These are phyloP conservation scores for Catocala fraxini DNA, from an alignment of 2,888 invertebrate species.

Conservation along the genomic window DNA sequence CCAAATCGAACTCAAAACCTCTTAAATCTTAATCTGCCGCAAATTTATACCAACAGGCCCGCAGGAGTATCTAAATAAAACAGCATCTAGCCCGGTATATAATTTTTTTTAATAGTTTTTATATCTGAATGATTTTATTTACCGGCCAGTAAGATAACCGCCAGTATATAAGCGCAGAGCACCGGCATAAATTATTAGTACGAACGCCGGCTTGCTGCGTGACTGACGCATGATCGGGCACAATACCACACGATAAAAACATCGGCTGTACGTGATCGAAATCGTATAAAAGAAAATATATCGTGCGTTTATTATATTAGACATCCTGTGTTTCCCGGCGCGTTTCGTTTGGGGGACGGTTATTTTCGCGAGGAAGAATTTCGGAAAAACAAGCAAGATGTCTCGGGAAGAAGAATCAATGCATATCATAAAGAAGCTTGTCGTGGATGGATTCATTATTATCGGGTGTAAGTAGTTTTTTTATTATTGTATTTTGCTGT, in stretches of 20 bases:
- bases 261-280: conserved; percentile 2
- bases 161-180: conserved; percentile 35
- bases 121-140: conserved; percentile 32
- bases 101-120: conserved; percentile 15
- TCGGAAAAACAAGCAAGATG: conserved; percentile 8
- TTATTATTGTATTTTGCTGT: too few relatives aligned
- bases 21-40: too few relatives aligned
- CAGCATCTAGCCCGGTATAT: too few relatives aligned
- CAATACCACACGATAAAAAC: too few relatives aligned
- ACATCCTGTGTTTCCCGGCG: too few relatives aligned
- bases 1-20: too few relatives aligned
- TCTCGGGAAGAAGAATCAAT: conserved; percentile 59
- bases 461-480: conserved; percentile 66
- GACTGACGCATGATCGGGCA: conserved; percentile 15
- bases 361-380: neutral
- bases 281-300: neutral
- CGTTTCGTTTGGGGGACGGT: neutral
- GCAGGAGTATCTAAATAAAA: too few relatives aligned
- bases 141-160: conserved; percentile 27
- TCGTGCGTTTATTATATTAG: neutral
- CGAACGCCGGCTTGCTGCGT: conserved; percentile 28
- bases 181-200: conserved; percentile 30
- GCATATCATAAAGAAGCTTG: conserved; percentile 67
- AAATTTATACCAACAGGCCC: too few relatives aligned
- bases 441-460: conserved; percentile 70